A percentile compares a stretch with the other conserved stretches of the same genome.
Evolutionary conservation across 2,797 vertebrate genomes (phyloP).

Genomic region (Protonibea diacanthus): DNA sequence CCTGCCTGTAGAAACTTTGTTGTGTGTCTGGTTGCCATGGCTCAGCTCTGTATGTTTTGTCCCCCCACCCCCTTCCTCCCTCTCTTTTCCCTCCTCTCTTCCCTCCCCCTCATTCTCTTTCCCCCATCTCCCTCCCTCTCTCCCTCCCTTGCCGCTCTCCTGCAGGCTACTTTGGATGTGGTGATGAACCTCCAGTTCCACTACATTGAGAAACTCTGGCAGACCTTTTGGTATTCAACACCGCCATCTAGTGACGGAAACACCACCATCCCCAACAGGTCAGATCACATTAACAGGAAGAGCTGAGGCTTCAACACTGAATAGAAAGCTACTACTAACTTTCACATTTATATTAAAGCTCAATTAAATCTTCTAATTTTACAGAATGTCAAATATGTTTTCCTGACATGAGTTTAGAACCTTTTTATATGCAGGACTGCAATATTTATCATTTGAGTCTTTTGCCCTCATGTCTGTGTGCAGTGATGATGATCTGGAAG

Average conservation of each 20-base stretch:
- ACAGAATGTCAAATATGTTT: background rate
- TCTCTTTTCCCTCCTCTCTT: slow-evolving; percentile 19
- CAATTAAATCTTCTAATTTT: background rate
- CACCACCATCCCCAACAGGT: slow-evolving; percentile 89
- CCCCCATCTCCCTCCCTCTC: slow-evolving; percentile 2
- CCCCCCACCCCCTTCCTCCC: slow-evolving; percentile 39
- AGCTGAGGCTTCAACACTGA: background rate
- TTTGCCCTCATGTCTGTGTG: background rate
- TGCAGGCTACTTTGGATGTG: slow-evolving; percentile 94
- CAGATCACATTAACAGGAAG: background rate
- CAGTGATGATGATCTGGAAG: slow-evolving; percentile 91
- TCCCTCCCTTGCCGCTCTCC: slow-evolving; percentile 42
- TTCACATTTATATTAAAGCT: background rate
- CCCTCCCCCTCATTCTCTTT: slow-evolving; percentile 19
- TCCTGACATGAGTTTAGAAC: background rate
- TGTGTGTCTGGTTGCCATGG: slow-evolving; percentile 86
- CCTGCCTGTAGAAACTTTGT: slow-evolving; percentile 80
- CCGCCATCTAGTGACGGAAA: slow-evolving; percentile 87
- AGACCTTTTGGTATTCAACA: slow-evolving; percentile 97
- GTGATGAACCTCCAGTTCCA: slow-evolving; percentile 98
- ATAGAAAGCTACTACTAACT: background rate
- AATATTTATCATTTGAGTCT: background rate
- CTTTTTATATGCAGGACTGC: background rate
- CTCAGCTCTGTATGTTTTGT: slow-evolving; percentile 78
- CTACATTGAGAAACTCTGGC: slow-evolving; percentile 98